A percentile compares a stretch with the other conserved stretches of the same genome.
Conservation (phyloP, 2,113 vertebrate genomes). For the Ploceus nigricollis region DNA sequence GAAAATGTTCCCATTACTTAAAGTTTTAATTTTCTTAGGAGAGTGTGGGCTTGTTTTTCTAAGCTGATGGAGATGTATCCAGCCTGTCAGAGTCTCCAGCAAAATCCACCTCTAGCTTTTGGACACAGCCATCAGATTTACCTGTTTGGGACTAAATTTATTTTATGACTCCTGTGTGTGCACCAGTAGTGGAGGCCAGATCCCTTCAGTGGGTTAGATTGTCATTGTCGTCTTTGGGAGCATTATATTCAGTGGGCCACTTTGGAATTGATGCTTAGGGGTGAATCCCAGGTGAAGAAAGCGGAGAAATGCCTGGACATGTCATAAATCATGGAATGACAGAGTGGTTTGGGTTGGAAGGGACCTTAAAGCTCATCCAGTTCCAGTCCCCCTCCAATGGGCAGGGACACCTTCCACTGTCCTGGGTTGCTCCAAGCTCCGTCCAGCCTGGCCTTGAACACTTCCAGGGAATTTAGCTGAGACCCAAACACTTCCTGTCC, state of each 20-base stretch:
- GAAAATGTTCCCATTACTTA: not conserved
- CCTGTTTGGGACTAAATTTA: not conserved
- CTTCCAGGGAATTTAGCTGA: not conserved
- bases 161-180: not conserved
- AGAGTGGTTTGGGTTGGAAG: not conserved
- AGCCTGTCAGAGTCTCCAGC: not conserved
- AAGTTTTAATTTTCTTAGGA: not conserved
- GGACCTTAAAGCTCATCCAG: not conserved
- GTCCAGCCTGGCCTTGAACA: not conserved
- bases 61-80: not conserved
- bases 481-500: accelerated
- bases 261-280: not conserved
- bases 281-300: not conserved
- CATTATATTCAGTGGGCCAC: not conserved
- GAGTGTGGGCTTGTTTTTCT: not conserved
- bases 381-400: not conserved
- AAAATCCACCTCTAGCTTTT: not conserved
- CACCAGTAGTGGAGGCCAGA: not conserved
- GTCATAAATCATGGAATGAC: not conserved
- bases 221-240: not conserved
- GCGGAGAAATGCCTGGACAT: not conserved
- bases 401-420: not conserved
- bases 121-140: not conserved
- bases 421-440: not conserved
- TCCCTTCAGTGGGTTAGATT: not conserved